Evolutionary conservation across 2,888 invertebrate species (phyloP), one percentile per base, ranked within the genome.

Genomic region (Athalia cordata): DNA sequence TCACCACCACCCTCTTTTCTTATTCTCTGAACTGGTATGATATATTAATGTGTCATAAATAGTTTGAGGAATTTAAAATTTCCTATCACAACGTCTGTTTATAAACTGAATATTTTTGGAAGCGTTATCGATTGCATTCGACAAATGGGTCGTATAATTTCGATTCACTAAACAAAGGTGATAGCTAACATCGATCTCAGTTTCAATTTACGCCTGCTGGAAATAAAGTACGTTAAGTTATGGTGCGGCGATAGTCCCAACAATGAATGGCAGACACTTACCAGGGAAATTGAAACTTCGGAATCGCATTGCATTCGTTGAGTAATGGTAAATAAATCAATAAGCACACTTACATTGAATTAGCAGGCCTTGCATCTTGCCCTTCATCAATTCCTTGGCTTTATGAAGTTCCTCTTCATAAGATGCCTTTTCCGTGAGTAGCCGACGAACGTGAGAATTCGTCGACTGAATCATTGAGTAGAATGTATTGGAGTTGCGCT

Each of bases 381-480:
- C 95, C 87, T 96, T 95, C 90, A 96, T 94, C 83, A 95, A 93
- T 85, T 97, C 96, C 87, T 94, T 96, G 77, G 96, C 96, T 85
- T 95, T 95, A 79, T 95, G 94, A 76, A 98, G 91, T 88, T 98
- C 98, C 82, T 98, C 97, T 89, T 98, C 98, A 84, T 95, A 94
- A 81, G 95, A 94, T 80, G 94, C 93, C 91, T 98, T 98, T 87
- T 98, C 98, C 82, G 92, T 94, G 74, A 96, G 93, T 62, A 98
- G 91, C 74, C 98, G 93, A 9, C 98, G 93, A 6, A 98, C 96
- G 87, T 98, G 98, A 0, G 97, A 95, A 91, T 98, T 98, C 0
- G 97, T 97, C 47, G 96, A 96, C 91, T 98, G 98, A 80, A 98
- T 96, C 97, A 98, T 97, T 6, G 97, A 96, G 90, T 98, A 98